Evolutionary conservation across 2,113 vertebrate species (phyloP).

Genomic region (Channa argus): DNA sequence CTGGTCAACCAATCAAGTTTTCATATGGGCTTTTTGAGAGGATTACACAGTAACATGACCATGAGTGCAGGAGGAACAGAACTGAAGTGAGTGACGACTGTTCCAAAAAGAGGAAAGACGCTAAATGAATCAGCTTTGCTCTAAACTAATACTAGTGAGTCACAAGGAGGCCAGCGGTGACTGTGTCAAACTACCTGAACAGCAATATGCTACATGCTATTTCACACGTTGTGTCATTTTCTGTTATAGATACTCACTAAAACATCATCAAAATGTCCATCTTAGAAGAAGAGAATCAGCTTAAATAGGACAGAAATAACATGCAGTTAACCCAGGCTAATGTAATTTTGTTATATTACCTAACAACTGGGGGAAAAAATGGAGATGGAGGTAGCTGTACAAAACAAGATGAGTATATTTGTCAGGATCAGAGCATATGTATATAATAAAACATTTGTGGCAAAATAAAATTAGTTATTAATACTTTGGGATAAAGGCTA

Average conservation of each 20-base stretch:
- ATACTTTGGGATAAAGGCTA: too few species aligned
- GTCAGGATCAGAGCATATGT: neutral
- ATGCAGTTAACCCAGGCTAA: neutral
- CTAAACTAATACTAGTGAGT: neutral
- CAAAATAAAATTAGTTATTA: too few species aligned
- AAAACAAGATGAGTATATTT: neutral
- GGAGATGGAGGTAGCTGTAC: neutral
- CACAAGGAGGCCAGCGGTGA: too few species aligned
- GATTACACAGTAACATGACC: slow-evolving; percentile 70
- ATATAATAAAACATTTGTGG: too few species aligned
- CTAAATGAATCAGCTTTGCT: slow-evolving; percentile 11
- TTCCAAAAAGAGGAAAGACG: slow-evolving; percentile 16
- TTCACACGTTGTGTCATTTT: too few species aligned
- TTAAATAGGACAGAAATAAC: neutral
- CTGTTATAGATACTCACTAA: too few species aligned
- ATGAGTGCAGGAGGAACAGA: slow-evolving; percentile 34
- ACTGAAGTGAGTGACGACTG: slow-evolving; percentile 19
- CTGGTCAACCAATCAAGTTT: slow-evolving; percentile 73
- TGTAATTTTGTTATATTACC: neutral
- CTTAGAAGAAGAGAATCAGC: neutral
- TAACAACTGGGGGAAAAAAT: neutral
- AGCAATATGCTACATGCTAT: too few species aligned
- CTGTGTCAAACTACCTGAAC: too few species aligned
- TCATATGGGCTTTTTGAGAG: slow-evolving; percentile 72
- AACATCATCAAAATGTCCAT: too few species aligned